Evolutionary conservation across 92 coral and sea anemone species (phyloP), one percentile per base, ranked within the genome.

Genomic region (Diadumene lineata): DNA sequence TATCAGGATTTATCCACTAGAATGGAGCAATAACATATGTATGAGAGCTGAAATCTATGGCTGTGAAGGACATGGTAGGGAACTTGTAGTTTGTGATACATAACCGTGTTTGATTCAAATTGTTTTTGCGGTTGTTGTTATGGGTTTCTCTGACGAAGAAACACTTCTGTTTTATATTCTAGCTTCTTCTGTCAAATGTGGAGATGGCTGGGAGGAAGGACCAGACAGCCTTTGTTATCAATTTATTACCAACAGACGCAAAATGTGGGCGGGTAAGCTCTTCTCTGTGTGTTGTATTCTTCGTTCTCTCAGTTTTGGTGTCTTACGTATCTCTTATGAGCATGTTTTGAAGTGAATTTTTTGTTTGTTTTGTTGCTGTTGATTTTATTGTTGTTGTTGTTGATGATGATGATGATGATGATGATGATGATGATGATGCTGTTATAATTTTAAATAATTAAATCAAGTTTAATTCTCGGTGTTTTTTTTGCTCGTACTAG

Each of bases 131-230:
- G 17, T 50, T 17, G 17, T 50, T 50, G 15, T 17, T 50, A 15
- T 15, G 15, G 56, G 17, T n/a, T n/a, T n/a, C n/a, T n/a, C n/a
- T n/a, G n/a, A n/a, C n/a, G n/a, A n/a, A n/a, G n/a, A n/a, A 58
- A 58, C 33, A 22, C n/a, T 30, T 3, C 43, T 22, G 33, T 64
- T 10, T 64, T 53, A 51, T 56, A 31, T 26, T 74, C 23, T 1
- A 78, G 87, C 85, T 30, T 69, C 79, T 25, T 83, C 97, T 57
- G 78, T 38, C 65, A 92, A 86, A 31, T 94, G 98, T 66, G 98
- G 90, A 50, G 26, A 65, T 25, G 93, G 93, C 46, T 94, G 98
- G 98, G 94, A 94, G 63, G 83, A 83, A 56, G 97, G 97, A 78
- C 90, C 89, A 32, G 92, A 88, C 73, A 79, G 82, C 30, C 87